These are phyloP conservation scores for Venturia canescens DNA, from an alignment of 1,140 invertebrate species.

Conservation along the genomic window DNA sequence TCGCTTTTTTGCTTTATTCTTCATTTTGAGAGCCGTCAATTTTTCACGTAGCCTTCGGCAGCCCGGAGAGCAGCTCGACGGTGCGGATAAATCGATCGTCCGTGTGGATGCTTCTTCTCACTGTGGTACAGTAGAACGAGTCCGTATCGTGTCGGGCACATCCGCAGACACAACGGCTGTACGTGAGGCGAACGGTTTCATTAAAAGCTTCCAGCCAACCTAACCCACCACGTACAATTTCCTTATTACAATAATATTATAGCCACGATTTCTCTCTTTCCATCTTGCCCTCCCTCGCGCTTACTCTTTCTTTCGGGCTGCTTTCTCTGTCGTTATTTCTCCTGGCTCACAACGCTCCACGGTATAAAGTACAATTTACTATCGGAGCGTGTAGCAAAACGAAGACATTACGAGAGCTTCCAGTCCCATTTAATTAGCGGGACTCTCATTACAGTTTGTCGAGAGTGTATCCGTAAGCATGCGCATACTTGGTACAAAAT, in stretches of 20 bases:
- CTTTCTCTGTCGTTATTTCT: not conserved
- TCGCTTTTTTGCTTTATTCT: not conserved
- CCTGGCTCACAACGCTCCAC: not conserved
- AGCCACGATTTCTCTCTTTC: conserved; percentile 11
- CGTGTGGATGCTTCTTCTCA: conserved; percentile 29
- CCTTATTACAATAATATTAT: conserved; percentile 38
- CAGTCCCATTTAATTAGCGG: conserved; percentile 41
- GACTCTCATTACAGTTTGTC: conserved; percentile 38
- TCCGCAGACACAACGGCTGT: conserved; percentile 20
- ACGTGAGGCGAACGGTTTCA: conserved; percentile 35
- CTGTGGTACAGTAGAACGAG: conserved; percentile 35
- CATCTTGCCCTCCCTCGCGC: not conserved
- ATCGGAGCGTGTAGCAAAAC: conserved; percentile 13
- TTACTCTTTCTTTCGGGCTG: not conserved
- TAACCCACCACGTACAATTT: conserved; percentile 24
- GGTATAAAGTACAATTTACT: conserved; percentile 35
- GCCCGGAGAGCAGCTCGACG: not conserved
- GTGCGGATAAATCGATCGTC: conserved; percentile 34
- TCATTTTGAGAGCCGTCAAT: not conserved
- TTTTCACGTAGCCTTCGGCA: conserved; percentile 28
- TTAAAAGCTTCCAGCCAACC: conserved; percentile 28
- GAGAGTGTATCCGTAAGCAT: not conserved
- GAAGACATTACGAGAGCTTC: conserved; percentile 22
- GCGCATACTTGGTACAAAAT: not conserved
- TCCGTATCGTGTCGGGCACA: conserved; percentile 34